These are phyloP conservation scores for Eudemis profundana DNA, from an alignment of 2,888 invertebrate species.

Conservation along the genomic window DNA sequence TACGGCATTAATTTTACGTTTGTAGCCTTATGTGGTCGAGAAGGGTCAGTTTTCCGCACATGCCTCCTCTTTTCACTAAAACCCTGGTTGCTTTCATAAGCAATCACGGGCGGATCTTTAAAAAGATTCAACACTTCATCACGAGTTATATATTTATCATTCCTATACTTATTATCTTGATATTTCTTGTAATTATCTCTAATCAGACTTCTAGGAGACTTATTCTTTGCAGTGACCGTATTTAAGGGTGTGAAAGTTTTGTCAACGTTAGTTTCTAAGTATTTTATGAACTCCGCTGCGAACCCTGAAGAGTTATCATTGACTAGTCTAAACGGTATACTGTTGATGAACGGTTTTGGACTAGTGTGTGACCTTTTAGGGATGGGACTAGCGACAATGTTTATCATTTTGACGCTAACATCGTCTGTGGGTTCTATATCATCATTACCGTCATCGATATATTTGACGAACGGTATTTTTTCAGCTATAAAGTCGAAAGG, in stretches of 20 bases:
- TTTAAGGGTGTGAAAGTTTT: conserved; percentile 69
- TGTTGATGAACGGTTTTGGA: conserved; percentile 69
- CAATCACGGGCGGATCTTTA: conserved; percentile 78
- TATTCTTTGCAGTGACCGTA: conserved; percentile 61
- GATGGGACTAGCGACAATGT: conserved; percentile 72
- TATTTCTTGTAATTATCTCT: conserved; percentile 58
- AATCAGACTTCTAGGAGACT: conserved; percentile 68
- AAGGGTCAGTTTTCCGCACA: conserved; percentile 76
- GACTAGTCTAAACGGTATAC: conserved; percentile 74
- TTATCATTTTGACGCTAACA: conserved; percentile 59
- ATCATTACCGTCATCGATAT: conserved; percentile 58
- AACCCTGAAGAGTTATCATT: conserved; percentile 72
- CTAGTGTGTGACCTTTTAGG: conserved; percentile 61
- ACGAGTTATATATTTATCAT: conserved; percentile 67
- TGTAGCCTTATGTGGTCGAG: conserved; percentile 66
- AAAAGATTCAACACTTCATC: conserved; percentile 79
- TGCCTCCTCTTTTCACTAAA: conserved; percentile 67
- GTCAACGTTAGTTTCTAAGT: conserved; percentile 61
- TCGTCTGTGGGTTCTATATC: conserved; percentile 53
- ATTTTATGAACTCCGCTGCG: conserved; percentile 75
- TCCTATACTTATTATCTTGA: conserved; percentile 55
- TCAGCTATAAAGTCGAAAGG: conserved; percentile 70
- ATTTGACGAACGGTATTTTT: conserved; percentile 74
- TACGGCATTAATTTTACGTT: conserved; percentile 57
- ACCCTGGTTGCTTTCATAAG: conserved; percentile 63